A percentile compares a stretch with the other conserved stretches of the same genome.
Conservation (phyloP, 2,113 vertebrate species). For the Labrus mixtus region DNA sequence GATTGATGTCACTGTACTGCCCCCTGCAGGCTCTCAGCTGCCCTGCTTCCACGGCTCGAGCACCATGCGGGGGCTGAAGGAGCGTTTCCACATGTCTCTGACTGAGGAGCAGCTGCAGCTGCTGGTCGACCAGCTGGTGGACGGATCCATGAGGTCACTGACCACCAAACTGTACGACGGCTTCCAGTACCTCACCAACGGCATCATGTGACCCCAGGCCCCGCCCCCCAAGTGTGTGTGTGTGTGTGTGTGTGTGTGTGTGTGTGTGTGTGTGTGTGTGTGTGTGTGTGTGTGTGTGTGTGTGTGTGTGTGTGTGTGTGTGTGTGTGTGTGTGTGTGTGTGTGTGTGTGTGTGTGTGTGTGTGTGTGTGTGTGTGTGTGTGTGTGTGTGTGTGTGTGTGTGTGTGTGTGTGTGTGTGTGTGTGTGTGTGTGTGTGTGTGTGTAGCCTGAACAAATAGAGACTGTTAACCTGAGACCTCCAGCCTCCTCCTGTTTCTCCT, state of each 20-base stretch:
- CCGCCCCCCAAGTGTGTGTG: too few relatives aligned
- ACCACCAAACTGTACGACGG: constrained; percentile 97
- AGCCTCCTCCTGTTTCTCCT: neutral
- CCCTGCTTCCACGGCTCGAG: constrained; percentile 96
- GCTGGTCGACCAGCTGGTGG: constrained; percentile 93
- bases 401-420: neutral
- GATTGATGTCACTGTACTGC: neutral
- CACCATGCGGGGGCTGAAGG: constrained; percentile 94
- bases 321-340: neutral
- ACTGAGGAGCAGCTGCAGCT: constrained; percentile 97
- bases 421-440: neutral
- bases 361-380: neutral
- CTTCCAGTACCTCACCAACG: constrained; percentile 98
- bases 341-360: neutral
- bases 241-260: neutral
- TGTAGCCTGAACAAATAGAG: constrained; percentile 23
- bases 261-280: neutral
- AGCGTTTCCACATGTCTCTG: constrained; percentile 97
- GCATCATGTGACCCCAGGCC: constrained; percentile 91
- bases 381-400: neutral
- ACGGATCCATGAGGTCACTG: constrained; percentile 92
- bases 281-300: neutral
- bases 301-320: neutral
- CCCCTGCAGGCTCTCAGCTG: constrained; percentile 89
- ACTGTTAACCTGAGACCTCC: neutral